Conservation (phyloP, 2,797 vertebrate species). For the Characodon lateralis region DNA sequence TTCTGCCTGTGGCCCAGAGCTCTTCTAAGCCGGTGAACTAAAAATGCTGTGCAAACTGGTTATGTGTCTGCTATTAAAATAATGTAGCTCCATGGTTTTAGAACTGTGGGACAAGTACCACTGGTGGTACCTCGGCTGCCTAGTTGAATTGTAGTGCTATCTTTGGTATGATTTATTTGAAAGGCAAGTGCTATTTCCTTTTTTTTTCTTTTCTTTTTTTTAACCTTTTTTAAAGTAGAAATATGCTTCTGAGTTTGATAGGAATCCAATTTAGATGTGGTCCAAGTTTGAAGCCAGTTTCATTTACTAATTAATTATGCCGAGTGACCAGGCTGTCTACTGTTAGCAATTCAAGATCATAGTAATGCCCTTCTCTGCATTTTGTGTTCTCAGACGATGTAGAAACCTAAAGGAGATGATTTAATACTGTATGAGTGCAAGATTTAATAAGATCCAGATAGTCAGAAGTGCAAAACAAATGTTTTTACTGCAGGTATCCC, state of each 20-base stretch:
- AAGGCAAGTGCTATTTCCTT: no score
- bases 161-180: no score
- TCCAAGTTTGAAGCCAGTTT: no score
- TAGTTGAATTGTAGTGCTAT: not conserved
- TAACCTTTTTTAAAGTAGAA: no score
- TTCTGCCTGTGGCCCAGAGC: no score
- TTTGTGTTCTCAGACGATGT: no score
- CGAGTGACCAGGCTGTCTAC: not conserved
- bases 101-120: not conserved
- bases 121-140: not conserved
- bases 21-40: not conserved
- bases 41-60: not conserved
- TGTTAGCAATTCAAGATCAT: not conserved
- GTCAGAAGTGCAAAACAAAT: not conserved
- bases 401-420: not conserved
- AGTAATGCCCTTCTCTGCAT: not conserved
- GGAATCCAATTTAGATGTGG: no score
- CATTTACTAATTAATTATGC: no score
- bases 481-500: not conserved
- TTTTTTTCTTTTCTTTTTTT: no score
- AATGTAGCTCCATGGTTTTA: not conserved
- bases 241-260: no score
- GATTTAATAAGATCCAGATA: not conserved
- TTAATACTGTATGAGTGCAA: not conserved
- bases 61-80: not conserved